Evolutionary conservation across 2,888 invertebrate species (phyloP), one percentile per base, ranked within the genome.

Genomic region (Macrophya alboannulata): DNA sequence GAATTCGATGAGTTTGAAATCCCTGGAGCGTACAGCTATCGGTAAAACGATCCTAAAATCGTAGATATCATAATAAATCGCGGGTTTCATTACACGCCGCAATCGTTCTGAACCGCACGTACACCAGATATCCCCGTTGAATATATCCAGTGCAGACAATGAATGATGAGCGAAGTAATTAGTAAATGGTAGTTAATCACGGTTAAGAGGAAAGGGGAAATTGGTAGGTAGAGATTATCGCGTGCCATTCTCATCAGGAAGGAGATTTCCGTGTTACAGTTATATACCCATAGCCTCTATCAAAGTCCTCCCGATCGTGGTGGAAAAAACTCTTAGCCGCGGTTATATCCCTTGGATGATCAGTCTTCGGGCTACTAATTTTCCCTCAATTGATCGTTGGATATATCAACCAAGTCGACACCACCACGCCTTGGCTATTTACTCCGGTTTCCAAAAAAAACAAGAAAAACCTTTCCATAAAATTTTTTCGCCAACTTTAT

Each of bases 201-300:
- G 17, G 72, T 10, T 10, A 25, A n/a, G 25, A 45, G n/a, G 43
- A 21, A 43, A 43, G 25, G 17, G n/a, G 12, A 40, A 72, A 31
- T 6, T 40, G n/a, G 43, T 10, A 17, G 43, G 45, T n/a, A n/a
- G 72, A 31, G 21, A 74, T 74, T 43, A 55, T 85, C 84, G 72
- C 85, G 86, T 87, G 86, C 84, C 84, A 87, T 84, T 87, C 86
- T 84, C 84, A 86, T 68, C 77, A 86, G 68, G 86, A 85, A 71
- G 65, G 88, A 88, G 12, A 88, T 88, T 87, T 37, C 37, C 68
- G 37, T 15, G 37, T 68, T 17, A 4, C 4, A 5, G 37, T 37
- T 37, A 4, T 4, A 37, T 31, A 31, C 31, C 31, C 3, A 31
- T 31, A 37, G 17, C 37, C 17, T 6, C 31, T 37, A 68, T 37